These are phyloP conservation scores for Monoplex corrugatus DNA, from an alignment of 2,888 invertebrate species.

Conservation along the genomic window DNA sequence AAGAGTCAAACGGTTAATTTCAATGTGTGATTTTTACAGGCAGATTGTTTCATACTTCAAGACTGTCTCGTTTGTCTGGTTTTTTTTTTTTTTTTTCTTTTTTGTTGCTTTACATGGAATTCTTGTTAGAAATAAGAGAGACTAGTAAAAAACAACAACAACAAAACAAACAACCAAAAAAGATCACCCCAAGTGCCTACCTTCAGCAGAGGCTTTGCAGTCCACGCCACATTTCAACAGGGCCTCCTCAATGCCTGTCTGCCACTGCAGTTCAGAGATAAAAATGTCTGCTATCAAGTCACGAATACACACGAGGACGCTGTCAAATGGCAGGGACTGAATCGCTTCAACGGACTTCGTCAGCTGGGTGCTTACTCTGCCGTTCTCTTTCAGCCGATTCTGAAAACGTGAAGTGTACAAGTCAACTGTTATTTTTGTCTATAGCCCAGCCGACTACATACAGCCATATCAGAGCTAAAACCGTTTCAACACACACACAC, in stretches of 20 bases:
- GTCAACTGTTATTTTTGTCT: no score
- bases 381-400: conserved; percentile 74
- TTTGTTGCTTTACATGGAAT: no score
- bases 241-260: conserved; percentile 74
- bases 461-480: no score
- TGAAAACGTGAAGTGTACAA: conserved; percentile 55
- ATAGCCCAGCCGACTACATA: no score
- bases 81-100: no score
- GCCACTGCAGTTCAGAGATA: conserved; percentile 72
- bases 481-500: no score
- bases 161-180: not conserved
- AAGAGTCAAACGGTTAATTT: no score
- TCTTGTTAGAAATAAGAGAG: no score
- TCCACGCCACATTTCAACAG: conserved; percentile 79
- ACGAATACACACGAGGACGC: conserved; percentile 73
- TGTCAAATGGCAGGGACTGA: conserved; percentile 68
- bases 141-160: not conserved
- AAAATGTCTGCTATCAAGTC: conserved; percentile 71
- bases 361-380: conserved; percentile 68
- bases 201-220: conserved; percentile 76
- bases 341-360: conserved; percentile 76
- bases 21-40: no score
- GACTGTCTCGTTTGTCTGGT: no score
- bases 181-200: conserved; percentile 59
- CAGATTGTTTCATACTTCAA: no score